These are phyloP conservation scores for Lydus trimaculatus DNA, from an alignment of 2,888 invertebrate species.

Conservation along the genomic window DNA sequence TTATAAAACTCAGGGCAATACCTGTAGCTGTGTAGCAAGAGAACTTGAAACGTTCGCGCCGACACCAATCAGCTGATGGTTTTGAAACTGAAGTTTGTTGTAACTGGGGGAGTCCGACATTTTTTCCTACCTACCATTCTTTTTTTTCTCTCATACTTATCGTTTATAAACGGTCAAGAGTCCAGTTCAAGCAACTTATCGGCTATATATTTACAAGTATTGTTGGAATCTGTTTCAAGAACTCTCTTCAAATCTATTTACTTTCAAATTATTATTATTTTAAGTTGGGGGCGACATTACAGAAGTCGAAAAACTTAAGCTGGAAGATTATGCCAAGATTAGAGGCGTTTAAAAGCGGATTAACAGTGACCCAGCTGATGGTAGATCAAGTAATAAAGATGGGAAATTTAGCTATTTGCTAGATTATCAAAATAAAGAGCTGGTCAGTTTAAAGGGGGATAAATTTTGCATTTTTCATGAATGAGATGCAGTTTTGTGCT, in stretches of 20 bases:
- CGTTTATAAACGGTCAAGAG: not conserved
- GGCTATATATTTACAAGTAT: slow-evolving; percentile 1
- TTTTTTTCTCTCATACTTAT: not conserved
- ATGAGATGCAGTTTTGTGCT: no score
- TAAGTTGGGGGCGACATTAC: no score
- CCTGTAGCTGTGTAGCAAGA: not conserved
- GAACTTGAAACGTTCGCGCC: slow-evolving; percentile 13
- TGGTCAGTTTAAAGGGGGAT: no score
- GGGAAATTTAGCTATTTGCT: no score
- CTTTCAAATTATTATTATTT: not conserved
- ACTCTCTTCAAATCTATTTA: not conserved
- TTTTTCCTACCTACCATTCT: not conserved
- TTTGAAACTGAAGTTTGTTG: not conserved
- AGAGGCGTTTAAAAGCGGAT: no score
- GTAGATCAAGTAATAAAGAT: no score
- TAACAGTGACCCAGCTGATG: no score
- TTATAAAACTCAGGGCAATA: slow-evolving; percentile 2
- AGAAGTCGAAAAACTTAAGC: no score
- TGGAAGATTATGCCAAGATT: no score
- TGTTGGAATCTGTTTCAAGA: not conserved
- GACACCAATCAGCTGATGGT: slow-evolving; percentile 18
- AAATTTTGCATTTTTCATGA: no score
- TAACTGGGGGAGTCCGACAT: not conserved
- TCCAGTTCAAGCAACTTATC: not conserved
- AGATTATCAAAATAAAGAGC: no score